A percentile compares a stretch with the other conserved stretches of the same genome.
Conservation (phyloP, 2,888 invertebrate genomes). For the Rhagonycha fulva region DNA sequence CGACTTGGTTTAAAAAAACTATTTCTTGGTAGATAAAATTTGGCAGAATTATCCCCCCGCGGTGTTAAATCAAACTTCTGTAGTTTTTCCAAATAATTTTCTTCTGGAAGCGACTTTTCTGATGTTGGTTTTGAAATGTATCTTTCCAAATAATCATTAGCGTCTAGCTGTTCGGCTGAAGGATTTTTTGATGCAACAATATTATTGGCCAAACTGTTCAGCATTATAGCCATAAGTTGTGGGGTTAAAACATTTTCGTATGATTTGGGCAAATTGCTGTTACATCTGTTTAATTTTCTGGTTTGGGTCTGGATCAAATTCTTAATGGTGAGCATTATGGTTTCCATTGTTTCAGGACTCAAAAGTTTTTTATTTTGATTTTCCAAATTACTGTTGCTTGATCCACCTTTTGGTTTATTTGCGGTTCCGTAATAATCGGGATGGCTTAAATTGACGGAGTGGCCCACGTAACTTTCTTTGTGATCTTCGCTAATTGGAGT, state of each 20-base stretch:
- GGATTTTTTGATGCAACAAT: not conserved
- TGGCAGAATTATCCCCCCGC: too few species aligned
- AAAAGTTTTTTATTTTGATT: not conserved
- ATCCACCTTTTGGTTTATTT: not conserved
- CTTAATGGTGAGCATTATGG: not conserved
- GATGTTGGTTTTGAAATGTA: not conserved
- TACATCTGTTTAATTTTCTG: not conserved
- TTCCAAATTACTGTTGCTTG: not conserved
- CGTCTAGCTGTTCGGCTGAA: not conserved
- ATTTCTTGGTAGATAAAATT: not conserved
- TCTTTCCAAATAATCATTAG: not conserved
- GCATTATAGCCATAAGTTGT: not conserved
- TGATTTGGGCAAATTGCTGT: not conserved
- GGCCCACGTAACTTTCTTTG: not conserved
- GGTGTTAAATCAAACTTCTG: not conserved
- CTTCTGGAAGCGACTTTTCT: not conserved
- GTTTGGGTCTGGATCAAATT: not conserved
- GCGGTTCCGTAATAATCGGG: not conserved
- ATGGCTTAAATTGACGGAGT: not conserved
- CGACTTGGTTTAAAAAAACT: not conserved
- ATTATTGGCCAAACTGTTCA: not conserved
- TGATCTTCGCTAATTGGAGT: not conserved
- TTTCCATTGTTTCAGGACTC: not conserved
- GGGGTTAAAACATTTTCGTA: not conserved
- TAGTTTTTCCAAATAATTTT: not conserved